phyloP scores from a whole-genome alignment of 2,797 vertebrate genomes.

The Astyanax mexicanus region DNA sequence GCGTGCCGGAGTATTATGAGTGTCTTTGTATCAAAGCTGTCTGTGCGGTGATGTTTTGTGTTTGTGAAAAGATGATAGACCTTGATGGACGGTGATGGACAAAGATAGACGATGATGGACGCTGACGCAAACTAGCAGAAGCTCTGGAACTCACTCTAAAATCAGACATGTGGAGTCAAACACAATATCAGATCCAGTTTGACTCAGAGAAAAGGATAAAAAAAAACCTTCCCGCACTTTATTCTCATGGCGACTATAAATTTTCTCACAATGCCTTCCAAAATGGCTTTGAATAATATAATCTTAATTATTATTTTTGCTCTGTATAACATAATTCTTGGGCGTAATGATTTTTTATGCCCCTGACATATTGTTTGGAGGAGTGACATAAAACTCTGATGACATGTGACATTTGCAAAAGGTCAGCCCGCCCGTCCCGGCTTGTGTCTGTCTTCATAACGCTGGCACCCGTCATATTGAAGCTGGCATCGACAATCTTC shows the following conservation, averaged over 20 bases:
- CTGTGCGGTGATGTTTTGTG: slow-evolving; percentile 14
- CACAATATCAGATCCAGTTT: neutral
- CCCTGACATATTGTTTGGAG: slow-evolving; percentile 96
- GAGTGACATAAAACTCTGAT: slow-evolving; percentile 99
- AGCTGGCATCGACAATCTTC: slow-evolving; percentile 84
- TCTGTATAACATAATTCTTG: slow-evolving; percentile 87
- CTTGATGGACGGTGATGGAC: too few relatives aligned
- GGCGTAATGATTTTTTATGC: slow-evolving; percentile 98
- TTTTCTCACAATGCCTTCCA: slow-evolving; percentile 56
- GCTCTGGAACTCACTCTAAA: neutral
- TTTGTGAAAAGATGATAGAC: slow-evolving; percentile 42
- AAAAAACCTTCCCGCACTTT: slow-evolving; percentile 1
- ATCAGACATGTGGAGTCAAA: neutral
- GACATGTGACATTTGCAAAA: slow-evolving; percentile 99
- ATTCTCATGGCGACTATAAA: slow-evolving; percentile 53
- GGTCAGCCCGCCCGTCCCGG: slow-evolving; percentile 91
- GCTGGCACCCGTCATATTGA: slow-evolving; percentile 85
- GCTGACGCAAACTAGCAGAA: slow-evolving; percentile 42
- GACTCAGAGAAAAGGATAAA: neutral
- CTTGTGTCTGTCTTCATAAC: slow-evolving; percentile 87
- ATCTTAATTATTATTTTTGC: slow-evolving; percentile 91
- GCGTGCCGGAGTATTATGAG: slow-evolving; percentile 19
- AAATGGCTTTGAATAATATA: slow-evolving; percentile 86
- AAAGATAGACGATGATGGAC: too few relatives aligned
- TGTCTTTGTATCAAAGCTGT: slow-evolving; percentile 16